phyloP scores from a whole-genome alignment of 2,113 vertebrate species.

The Azemiops feae region DNA sequence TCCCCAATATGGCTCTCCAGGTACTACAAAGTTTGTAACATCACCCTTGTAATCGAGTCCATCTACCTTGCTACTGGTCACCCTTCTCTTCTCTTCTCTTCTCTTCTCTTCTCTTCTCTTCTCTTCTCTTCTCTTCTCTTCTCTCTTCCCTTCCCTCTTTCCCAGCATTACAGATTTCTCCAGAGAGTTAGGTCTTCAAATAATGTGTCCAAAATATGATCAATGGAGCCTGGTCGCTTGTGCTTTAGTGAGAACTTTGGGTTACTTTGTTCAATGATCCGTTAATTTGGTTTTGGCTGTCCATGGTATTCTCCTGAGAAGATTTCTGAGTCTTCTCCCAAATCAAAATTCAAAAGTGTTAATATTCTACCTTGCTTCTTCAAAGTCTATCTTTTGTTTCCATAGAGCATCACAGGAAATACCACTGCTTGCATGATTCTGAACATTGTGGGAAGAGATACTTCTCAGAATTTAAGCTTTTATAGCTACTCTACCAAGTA shows the following conservation, averaged over 20 bases:
- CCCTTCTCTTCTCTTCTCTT: background rate
- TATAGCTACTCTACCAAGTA: background rate
- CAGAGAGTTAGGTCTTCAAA: background rate
- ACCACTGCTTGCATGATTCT: background rate
- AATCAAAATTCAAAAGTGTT: background rate
- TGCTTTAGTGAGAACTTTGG: background rate
- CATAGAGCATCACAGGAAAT: background rate
- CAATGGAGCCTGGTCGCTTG: background rate
- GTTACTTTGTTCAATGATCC: background rate
- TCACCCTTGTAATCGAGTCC: background rate
- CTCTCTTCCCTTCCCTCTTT: background rate
- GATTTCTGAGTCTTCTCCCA: background rate
- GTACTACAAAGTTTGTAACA: background rate
- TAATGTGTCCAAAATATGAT: background rate
- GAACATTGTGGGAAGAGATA: background rate
- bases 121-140: background rate
- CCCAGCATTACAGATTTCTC: background rate
- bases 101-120: background rate
- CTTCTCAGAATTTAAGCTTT: background rate
- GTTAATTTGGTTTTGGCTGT: background rate
- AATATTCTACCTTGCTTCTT: background rate
- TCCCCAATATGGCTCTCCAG: background rate
- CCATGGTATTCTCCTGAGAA: background rate
- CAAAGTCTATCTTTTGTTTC: background rate
- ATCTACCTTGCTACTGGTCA: background rate